A percentile compares a stretch with the other conserved stretches of the same genome.
phyloP scores from a whole-genome alignment of 2,113 vertebrate species.

The Genyomyrus donnyi region DNA sequence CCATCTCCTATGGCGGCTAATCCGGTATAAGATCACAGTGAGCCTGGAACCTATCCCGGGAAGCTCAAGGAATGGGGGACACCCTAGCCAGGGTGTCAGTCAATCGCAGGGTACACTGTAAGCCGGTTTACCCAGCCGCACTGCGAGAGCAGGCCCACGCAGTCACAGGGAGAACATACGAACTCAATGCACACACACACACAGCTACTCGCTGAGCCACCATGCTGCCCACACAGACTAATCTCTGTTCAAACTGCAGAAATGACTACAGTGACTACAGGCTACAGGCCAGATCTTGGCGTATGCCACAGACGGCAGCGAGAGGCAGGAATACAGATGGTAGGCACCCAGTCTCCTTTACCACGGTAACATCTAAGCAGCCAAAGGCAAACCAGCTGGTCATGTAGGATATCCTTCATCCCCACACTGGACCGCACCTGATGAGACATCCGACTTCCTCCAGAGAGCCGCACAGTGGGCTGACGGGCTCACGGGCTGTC shows the following conservation, averaged over 20 bases:
- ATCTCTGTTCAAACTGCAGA: slow-evolving; percentile 2
- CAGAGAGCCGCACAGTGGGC: not conserved
- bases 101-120: not conserved
- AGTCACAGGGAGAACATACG: not conserved
- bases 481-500: not conserved
- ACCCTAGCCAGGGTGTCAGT: not conserved
- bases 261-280: not conserved
- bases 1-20: not conserved
- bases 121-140: not conserved
- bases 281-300: not conserved
- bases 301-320: not conserved
- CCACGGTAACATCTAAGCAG: not conserved
- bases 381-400: slow-evolving; percentile 3
- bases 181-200: not conserved
- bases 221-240: not conserved
- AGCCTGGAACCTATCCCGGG: not conserved
- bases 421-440: not conserved
- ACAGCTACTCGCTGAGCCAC: not conserved
- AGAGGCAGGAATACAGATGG: not conserved
- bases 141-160: not conserved
- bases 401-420: not conserved
- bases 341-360: not conserved
- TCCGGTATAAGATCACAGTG: not conserved
- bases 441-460: not conserved
- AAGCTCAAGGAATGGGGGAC: not conserved